Percentiles rank a stretch among this genome's conserved stretches.
Evolutionary conservation across 2,888 invertebrate species (phyloP).

Genomic region (Sinodicranocentrus sp.): DNA sequence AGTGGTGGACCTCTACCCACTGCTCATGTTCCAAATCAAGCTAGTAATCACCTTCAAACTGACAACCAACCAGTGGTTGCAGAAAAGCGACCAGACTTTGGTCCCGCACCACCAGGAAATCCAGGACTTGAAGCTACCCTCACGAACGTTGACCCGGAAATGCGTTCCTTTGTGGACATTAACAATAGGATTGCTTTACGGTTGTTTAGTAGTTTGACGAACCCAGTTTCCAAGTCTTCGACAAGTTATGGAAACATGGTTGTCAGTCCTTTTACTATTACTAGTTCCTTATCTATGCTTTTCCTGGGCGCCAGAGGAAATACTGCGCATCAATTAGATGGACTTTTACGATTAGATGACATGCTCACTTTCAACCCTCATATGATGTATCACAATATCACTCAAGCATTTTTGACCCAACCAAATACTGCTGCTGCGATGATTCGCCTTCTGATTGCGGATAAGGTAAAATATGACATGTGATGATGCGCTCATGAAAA

Average conservation of each 20-base stretch:
- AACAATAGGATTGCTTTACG: constrained; percentile 92
- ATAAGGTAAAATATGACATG: too few relatives aligned
- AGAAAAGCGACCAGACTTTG: constrained; percentile 73
- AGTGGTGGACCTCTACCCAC: constrained; percentile 35
- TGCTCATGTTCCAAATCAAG: constrained; percentile 49
- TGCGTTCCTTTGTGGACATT: constrained; percentile 87
- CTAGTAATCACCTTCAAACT: constrained; percentile 60
- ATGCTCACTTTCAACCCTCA: constrained; percentile 95
- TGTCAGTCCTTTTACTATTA: constrained; percentile 90
- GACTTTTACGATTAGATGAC: constrained; percentile 89
- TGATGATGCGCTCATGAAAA: too few relatives aligned
- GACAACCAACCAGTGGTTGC: constrained; percentile 46
- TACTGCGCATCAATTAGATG: constrained; percentile 94
- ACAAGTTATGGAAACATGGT: constrained; percentile 84
- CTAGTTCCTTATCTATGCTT: constrained; percentile 93
- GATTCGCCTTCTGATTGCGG: constrained; percentile 90
- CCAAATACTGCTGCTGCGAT: constrained; percentile 88
- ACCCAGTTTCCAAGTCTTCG: constrained; percentile 84
- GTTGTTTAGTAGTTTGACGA: constrained; percentile 80
- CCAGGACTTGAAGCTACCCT: constrained; percentile 84
- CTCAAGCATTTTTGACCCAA: constrained; percentile 85
- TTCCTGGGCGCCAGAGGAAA: constrained; percentile 92
- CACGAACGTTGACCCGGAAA: constrained; percentile 85
- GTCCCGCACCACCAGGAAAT: constrained; percentile 75
- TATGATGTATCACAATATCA: constrained; percentile 90